Evolutionary conservation across 2,113 vertebrate species (phyloP).

Genomic region (Pardalotus punctatus): DNA sequence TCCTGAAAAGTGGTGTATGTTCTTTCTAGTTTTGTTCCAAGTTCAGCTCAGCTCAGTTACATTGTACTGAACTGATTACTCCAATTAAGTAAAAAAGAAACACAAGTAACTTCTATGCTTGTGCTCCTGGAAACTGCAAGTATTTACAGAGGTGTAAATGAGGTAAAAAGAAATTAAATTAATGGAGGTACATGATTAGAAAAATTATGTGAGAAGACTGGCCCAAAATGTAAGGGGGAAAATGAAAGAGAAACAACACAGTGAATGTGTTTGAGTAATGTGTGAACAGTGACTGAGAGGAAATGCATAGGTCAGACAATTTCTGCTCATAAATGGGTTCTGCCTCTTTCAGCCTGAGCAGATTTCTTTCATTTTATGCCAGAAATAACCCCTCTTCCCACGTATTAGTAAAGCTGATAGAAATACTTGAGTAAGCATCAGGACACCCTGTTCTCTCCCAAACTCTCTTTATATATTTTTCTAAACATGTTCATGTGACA

Average conservation of each 20-base stretch:
- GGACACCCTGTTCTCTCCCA: not conserved
- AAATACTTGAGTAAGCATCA: not conserved
- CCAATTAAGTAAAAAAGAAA: not conserved
- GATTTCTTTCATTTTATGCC: not conserved
- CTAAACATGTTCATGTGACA: not conserved
- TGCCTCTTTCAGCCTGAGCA: not conserved
- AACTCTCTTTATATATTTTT: not conserved
- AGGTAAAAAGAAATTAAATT: not conserved
- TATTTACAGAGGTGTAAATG: not conserved
- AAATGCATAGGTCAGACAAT: not conserved
- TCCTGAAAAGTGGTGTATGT: not conserved
- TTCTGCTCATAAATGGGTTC: not conserved
- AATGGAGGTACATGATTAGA: not conserved
- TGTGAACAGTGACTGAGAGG: not conserved
- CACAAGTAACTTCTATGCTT: not conserved
- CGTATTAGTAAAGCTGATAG: not conserved
- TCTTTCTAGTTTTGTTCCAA: not conserved
- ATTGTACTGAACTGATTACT: not conserved
- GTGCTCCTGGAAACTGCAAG: not conserved
- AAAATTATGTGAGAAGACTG: not conserved
- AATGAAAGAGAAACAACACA: not conserved
- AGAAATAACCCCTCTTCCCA: not conserved
- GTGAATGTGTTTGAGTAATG: not conserved
- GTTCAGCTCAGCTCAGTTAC: not conserved
- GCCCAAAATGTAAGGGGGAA: not conserved